Evolutionary conservation across 1,140 invertebrate genomes (phyloP), one percentile per base, ranked within the genome.

Genomic region (Whitmania pigra): DNA sequence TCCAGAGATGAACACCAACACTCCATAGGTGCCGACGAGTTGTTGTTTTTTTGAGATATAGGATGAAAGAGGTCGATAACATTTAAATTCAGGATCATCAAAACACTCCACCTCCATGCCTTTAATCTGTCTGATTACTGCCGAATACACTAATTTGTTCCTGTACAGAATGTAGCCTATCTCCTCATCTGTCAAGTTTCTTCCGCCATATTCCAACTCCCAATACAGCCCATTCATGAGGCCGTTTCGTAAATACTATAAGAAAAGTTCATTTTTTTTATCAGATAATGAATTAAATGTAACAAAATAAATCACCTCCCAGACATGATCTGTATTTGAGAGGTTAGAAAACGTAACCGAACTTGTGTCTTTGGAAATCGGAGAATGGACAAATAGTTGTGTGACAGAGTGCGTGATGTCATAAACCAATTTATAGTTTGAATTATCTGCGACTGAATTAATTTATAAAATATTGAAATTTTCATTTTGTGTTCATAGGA

Each of bases 91-190:
- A 17, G 43, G 43, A 49, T 49, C 43, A 11, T 49, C 43, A 17
- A 5, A 49, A 17, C 43, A 49, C 43, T 49, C 43, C 43, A 49
- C 43, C 13, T 63, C 29, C 57, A 25, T 63, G 57, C 22, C 57
- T 63, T 63, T 63, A 13, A 63, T 63, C 18, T 63, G 57, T n/a
- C 57, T 63, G 15, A 63, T 63, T 63, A 25, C 22, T 6, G 29
- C 57, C 6, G 57, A 6, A 25, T 63, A 25, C 57, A 63, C 15
- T 13, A 63, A 31, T 15, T 63, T 63, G 29, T 63, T 63, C 15
- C 57, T 63, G 15, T 63, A 63, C 22, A 63, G 20, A 31, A 63
- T 63, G 57, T 63, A 63, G 22, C 57, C 57, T 13, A 63, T 63
- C 22, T 63, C 57, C 15, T 63, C 57, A 18, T 63, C 57, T 31